These are phyloP conservation scores for Perdita meconis DNA, from an alignment of 2,888 invertebrate genomes.

Conservation along the genomic window DNA sequence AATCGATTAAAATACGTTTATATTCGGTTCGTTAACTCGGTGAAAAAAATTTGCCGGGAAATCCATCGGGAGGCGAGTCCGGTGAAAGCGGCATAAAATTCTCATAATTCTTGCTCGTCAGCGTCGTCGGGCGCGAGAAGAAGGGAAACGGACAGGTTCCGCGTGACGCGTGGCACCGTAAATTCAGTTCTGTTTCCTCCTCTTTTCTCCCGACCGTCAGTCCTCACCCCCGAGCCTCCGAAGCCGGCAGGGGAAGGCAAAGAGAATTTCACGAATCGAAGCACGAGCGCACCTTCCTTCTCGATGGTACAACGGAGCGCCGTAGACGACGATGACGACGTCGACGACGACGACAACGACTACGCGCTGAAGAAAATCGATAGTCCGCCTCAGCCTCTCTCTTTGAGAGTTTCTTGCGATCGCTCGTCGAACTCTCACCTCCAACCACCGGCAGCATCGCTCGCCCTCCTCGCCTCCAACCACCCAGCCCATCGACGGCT, in stretches of 20 bases:
- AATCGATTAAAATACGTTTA: background rate
- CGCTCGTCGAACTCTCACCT: constrained; percentile 76
- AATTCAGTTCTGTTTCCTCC: constrained; percentile 61
- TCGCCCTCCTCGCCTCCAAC: constrained; percentile 4
- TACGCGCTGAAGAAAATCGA: constrained; percentile 71
- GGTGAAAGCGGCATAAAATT: constrained; percentile 37
- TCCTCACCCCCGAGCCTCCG: constrained; percentile 2
- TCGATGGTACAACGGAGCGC: constrained; percentile 48
- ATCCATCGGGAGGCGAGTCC: background rate
- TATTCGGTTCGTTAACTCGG: background rate
- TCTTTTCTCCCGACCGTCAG: constrained; percentile 6
- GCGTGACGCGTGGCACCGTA: constrained; percentile 56
- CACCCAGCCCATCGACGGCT: constrained; percentile 53
- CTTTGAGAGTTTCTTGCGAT: constrained; percentile 77
- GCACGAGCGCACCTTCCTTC: constrained; percentile 63
- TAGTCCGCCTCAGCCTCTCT: constrained; percentile 70
- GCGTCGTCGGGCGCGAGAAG: constrained; percentile 26
- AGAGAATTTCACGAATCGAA: constrained; percentile 71
- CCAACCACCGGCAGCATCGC: constrained; percentile 43
- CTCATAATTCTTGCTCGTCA: constrained; percentile 52
- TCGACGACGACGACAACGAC: constrained; percentile 38
- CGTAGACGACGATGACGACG: constrained; percentile 37
- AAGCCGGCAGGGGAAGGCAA: constrained; percentile 47
- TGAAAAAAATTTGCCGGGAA: background rate
- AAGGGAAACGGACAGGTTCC: constrained; percentile 34